Conservation (phyloP, 2,797 vertebrate genomes). For the Synaphobranchus kaupii region DNA sequence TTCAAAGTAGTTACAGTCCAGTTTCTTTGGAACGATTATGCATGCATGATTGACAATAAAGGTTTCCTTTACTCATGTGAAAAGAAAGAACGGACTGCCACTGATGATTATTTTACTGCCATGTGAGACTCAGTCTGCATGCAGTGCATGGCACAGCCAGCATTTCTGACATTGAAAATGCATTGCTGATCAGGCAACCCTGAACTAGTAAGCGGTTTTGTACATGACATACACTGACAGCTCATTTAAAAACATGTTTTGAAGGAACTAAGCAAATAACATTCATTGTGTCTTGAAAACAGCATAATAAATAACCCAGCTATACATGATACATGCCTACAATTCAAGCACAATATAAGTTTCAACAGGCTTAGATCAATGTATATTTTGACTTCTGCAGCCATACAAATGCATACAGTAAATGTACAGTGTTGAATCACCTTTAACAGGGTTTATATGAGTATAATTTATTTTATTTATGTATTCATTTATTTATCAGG, state of each 20-base stretch:
- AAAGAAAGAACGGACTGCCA: not conserved
- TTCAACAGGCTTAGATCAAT: not conserved
- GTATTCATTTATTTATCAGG: not conserved
- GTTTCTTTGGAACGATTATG: not conserved
- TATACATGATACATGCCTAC: not conserved
- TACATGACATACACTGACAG: not conserved
- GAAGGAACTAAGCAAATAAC: not conserved
- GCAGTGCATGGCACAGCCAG: not conserved
- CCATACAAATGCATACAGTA: not conserved
- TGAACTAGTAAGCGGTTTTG: not conserved
- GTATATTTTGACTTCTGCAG: not conserved
- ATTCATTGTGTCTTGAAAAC: not conserved
- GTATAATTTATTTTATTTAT: not conserved
- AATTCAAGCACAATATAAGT: not conserved
- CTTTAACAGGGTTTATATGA: too few relatives aligned
- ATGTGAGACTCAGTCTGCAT: not conserved
- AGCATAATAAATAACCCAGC: not conserved
- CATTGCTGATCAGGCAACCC: not conserved
- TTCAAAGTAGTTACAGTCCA: not conserved
- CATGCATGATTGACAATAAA: not conserved
- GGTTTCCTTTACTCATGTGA: not conserved
- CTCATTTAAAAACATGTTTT: slow-evolving; percentile 4
- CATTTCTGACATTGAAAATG: not conserved
- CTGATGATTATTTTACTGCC: slow-evolving; percentile 6
- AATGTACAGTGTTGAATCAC: not conserved